Evolutionary conservation across 92 coral and sea anemone species (phyloP).

Genomic region (Epizoanthus rinbou): DNA sequence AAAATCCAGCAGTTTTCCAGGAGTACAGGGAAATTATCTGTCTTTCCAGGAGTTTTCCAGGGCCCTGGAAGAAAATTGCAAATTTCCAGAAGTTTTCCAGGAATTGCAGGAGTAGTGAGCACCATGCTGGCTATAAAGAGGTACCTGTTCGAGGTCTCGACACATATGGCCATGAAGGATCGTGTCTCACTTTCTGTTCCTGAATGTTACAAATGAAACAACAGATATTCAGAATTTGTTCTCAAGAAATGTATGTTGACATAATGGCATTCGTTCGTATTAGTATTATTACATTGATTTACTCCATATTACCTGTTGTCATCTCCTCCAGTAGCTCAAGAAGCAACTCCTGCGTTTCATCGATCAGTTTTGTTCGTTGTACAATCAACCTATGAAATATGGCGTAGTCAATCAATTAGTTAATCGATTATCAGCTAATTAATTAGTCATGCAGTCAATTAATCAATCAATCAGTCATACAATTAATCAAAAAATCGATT

Average conservation of each 20-base stretch:
- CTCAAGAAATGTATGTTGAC: not conserved
- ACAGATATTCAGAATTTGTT: not conserved
- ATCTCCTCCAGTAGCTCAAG: conserved; percentile 87
- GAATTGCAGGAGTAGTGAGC: too few relatives aligned
- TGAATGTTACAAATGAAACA: conserved; percentile 3
- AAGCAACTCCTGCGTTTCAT: conserved; percentile 93
- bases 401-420: not conserved
- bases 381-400: conserved; percentile 70
- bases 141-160: conserved; percentile 97
- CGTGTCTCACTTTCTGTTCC: conserved; percentile 97
- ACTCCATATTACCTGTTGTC: conserved; percentile 79
- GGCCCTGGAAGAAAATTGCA: too few relatives aligned
- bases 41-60: too few relatives aligned
- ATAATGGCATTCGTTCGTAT: not conserved
- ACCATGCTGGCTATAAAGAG: not conserved
- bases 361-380: conserved; percentile 95
- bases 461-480: too few relatives aligned
- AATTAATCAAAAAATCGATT: too few relatives aligned
- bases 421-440: not conserved
- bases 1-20: too few relatives aligned
- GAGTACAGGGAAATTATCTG: too few relatives aligned
- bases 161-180: conserved; percentile 98
- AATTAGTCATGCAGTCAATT: too few relatives aligned
- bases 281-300: not conserved
- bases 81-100: too few relatives aligned